Conservation (phyloP, 2,888 invertebrate genomes). For the Chrysotoxum bicinctum region DNA sequence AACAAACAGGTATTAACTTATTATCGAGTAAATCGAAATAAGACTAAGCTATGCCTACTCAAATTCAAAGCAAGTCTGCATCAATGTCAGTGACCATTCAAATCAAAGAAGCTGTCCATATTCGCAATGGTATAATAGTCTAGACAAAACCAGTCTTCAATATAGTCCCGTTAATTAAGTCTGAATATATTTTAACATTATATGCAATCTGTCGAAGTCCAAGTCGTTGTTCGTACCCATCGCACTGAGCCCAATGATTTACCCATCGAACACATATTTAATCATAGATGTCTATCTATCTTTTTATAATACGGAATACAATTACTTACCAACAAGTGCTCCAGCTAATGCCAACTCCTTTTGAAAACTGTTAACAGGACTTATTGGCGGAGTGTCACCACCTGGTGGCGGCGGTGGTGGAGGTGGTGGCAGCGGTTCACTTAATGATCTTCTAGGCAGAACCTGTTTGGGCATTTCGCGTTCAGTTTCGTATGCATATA, state of each 20-base stretch:
- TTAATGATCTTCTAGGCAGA: constrained; percentile 74
- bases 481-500: constrained; percentile 71
- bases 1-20: background rate
- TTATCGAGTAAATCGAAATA: background rate
- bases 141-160: background rate
- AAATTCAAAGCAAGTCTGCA: constrained; percentile 18
- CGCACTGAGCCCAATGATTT: background rate
- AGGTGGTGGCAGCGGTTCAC: constrained; percentile 81
- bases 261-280: background rate
- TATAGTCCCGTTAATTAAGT: background rate
- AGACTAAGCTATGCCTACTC: background rate
- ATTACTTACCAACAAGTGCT: constrained; percentile 75
- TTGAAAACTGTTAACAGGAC: constrained; percentile 77
- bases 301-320: background rate
- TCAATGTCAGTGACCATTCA: constrained; percentile 30
- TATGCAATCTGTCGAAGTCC: background rate
- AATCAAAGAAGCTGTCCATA: background rate
- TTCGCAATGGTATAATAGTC: background rate
- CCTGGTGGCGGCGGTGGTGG: constrained; percentile 82
- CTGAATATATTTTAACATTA: background rate
- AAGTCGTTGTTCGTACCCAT: background rate
- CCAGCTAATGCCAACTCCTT: constrained; percentile 78
- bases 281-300: background rate
- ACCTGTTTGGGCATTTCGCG: constrained; percentile 74
- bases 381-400: constrained; percentile 74